phyloP scores from a whole-genome alignment of 2,113 vertebrate genomes.

The Hystrix cristata region DNA sequence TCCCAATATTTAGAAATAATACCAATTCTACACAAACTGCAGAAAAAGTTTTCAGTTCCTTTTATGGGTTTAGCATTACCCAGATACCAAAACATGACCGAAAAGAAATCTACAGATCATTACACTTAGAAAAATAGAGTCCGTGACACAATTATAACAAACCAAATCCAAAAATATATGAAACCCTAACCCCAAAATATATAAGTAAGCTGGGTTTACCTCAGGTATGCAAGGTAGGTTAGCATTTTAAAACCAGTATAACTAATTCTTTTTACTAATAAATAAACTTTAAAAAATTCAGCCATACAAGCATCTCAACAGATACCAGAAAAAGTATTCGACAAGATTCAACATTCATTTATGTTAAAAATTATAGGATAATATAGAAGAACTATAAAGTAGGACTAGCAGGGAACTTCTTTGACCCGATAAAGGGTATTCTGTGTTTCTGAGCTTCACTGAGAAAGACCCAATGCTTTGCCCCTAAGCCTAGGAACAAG shows the following conservation, averaged over 20 bases:
- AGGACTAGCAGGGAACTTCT: neutral
- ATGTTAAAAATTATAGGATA: neutral
- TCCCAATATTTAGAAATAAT: neutral
- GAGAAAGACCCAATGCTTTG: neutral
- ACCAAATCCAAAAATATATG: neutral
- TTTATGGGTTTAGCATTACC: slow-evolving; percentile 3
- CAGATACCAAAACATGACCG: neutral
- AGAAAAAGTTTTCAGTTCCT: neutral
- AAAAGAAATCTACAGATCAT: neutral
- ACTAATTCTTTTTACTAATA: neutral
- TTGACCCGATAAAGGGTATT: neutral
- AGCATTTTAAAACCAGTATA: slow-evolving; percentile 24
- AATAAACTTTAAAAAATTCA: neutral
- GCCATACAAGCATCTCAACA: neutral
- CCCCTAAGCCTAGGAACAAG: neutral
- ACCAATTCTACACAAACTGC: neutral
- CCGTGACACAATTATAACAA: neutral
- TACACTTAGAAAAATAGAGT: neutral
- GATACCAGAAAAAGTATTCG: neutral
- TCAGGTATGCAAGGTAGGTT: neutral
- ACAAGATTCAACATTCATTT: neutral
- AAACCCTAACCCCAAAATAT: neutral
- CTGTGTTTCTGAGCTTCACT: neutral
- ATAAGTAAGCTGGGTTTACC: neutral
- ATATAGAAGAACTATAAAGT: neutral